A percentile compares a stretch with the other conserved stretches of the same genome.
phyloP scores from a whole-genome alignment of 2,888 invertebrate genomes.

The Altica lythri region DNA sequence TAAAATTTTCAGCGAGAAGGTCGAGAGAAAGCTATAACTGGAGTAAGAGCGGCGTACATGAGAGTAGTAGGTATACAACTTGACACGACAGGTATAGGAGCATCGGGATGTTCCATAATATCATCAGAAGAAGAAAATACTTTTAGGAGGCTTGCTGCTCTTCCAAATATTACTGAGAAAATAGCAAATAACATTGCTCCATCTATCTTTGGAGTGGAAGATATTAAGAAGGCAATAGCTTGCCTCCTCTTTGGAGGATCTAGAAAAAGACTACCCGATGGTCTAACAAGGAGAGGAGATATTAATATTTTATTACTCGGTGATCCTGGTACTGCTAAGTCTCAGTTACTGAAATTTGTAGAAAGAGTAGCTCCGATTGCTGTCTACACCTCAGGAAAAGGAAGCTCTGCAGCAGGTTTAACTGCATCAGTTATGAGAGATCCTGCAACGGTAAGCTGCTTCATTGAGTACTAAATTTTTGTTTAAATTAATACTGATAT shows the following conservation, averaged over 20 bases:
- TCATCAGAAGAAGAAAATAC: conserved; percentile 78
- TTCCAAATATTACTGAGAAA: conserved; percentile 85
- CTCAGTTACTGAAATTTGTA: conserved; percentile 95
- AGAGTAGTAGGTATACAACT: conserved; percentile 91
- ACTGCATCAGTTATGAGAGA: conserved; percentile 97
- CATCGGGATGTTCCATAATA: conserved; percentile 62
- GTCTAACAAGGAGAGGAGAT: conserved; percentile 92
- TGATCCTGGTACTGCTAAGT: conserved; percentile 99
- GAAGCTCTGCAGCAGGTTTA: conserved; percentile 97
- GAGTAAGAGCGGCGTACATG: conserved; percentile 92
- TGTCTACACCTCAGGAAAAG: conserved; percentile 99
- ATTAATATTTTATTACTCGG: conserved; percentile 94
- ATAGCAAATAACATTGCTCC: conserved; percentile 92
- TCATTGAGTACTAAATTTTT: conserved; percentile 7
- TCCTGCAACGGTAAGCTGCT: conserved; percentile 77
- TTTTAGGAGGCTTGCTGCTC: conserved; percentile 81
- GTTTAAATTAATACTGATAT: neutral
- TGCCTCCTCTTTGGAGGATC: conserved; percentile 91
- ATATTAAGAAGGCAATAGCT: conserved; percentile 97
- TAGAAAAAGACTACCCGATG: conserved; percentile 88
- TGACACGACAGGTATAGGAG: conserved; percentile 78
- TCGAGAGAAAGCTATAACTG: conserved; percentile 80
- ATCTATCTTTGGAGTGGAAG: conserved; percentile 90
- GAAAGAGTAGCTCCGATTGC: conserved; percentile 93
- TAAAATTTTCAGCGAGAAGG: conserved; percentile 65